phyloP scores from a whole-genome alignment of 2,797 vertebrate species.

The Acomys russatus region DNA sequence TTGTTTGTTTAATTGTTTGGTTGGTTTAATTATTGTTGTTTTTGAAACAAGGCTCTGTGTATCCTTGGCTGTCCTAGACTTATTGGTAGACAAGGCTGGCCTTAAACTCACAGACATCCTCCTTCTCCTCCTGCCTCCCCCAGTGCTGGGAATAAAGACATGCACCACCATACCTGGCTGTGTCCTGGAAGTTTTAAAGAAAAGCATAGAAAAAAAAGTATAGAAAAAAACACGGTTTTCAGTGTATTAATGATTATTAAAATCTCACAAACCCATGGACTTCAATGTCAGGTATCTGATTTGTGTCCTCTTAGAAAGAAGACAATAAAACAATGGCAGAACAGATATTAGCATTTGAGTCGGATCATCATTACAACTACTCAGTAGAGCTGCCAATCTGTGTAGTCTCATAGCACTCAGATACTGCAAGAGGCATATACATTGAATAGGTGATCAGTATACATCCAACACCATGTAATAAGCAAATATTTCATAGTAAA shows the following conservation, averaged over 20 bases:
- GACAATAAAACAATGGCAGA: not conserved
- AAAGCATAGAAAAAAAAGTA: not conserved
- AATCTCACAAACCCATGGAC: not conserved
- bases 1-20: too few species aligned
- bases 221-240: not conserved
- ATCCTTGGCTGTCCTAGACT: too few species aligned
- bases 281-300: not conserved
- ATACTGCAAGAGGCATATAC: not conserved
- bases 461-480: not conserved
- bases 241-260: not conserved
- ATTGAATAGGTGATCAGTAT: not conserved
- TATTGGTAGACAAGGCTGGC: too few species aligned
- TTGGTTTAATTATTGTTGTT: too few species aligned
- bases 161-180: too few species aligned
- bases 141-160: too few species aligned
- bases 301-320: not conserved
- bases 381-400: not conserved
- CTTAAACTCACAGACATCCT: too few species aligned
- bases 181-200: not conserved
- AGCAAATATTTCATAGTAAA: not conserved
- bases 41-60: too few species aligned
- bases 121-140: too few species aligned
- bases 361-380: not conserved
- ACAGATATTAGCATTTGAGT: not conserved
- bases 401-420: not conserved